Conservation (phyloP, 2,797 vertebrate genomes). For the Gouania willdenowi region DNA sequence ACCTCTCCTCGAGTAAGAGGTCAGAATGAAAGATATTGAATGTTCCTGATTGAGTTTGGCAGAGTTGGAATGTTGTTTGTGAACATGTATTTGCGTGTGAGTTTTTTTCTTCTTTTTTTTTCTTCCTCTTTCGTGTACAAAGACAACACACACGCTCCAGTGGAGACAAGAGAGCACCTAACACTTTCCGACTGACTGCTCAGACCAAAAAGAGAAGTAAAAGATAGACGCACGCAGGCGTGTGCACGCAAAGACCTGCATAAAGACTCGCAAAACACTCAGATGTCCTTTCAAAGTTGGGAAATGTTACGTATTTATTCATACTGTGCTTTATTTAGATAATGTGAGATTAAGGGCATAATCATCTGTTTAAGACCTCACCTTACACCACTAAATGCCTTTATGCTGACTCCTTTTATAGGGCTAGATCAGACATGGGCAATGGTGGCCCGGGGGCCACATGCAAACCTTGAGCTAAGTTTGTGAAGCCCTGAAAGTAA, state of each 20-base stretch:
- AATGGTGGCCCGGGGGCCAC: too few species aligned
- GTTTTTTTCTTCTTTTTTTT: neutral
- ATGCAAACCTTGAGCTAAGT: too few species aligned
- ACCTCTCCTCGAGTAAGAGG: conserved; percentile 8
- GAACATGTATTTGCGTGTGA: conserved; percentile 18
- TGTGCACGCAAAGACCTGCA: conserved; percentile 15
- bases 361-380: too few species aligned
- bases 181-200: conserved; percentile 58
- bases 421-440: too few species aligned
- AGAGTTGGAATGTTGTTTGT: conserved; percentile 2
- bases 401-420: too few species aligned
- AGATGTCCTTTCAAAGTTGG: conserved; percentile 4
- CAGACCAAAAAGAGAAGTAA: conserved; percentile 33
- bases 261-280: conserved; percentile 12
- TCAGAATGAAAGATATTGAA: conserved; percentile 19
- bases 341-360: too few species aligned
- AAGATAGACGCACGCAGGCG: conserved; percentile 7
- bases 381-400: too few species aligned
- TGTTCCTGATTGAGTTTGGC: neutral
- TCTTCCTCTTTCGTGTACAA: conserved; percentile 25
- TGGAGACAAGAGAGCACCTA: conserved; percentile 59
- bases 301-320: too few species aligned
- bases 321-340: too few species aligned
- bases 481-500: too few species aligned
- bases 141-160: conserved; percentile 50